Conservation (phyloP, 1,140 invertebrate species). For the Octopus sinensis region DNA sequence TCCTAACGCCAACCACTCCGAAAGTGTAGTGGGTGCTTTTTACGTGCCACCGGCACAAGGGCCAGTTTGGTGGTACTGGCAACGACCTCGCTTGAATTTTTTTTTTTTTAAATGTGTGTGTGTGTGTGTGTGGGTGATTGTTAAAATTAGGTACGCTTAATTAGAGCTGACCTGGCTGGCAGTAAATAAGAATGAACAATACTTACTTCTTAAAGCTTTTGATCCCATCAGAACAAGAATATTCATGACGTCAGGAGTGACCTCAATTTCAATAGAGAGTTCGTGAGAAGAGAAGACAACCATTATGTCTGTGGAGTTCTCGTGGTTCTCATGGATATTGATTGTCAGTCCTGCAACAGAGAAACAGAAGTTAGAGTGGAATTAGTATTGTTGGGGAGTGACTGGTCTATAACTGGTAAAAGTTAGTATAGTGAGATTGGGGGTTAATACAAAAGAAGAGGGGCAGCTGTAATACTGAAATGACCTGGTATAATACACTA, state of each 20-base stretch:
- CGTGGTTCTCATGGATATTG: not conserved
- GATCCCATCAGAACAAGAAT: conserved; percentile 9
- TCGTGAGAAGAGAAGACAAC: not conserved
- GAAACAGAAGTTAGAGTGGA: not conserved
- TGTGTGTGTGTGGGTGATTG: not conserved
- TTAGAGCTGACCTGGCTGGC: not conserved
- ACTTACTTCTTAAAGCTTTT: not conserved
- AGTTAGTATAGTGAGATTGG: too few species aligned
- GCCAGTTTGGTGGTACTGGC: too few species aligned
- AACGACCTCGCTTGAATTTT: too few species aligned
- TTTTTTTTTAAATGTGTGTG: too few species aligned
- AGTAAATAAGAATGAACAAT: not conserved
- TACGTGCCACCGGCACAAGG: too few species aligned
- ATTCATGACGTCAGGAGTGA: not conserved
- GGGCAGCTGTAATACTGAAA: too few species aligned
- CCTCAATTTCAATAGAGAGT: conserved; percentile 1
- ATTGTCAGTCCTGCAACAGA: not conserved
- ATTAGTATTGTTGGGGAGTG: too few species aligned
- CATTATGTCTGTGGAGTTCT: conserved; percentile 3
- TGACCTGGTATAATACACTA: too few species aligned
- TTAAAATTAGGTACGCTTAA: not conserved
- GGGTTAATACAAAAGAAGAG: too few species aligned
- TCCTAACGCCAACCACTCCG: too few species aligned
- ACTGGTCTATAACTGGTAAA: too few species aligned
- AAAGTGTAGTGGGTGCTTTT: too few species aligned